Evolutionary conservation across 2,113 vertebrate genomes (phyloP).

Genomic region (Channa maculata): DNA sequence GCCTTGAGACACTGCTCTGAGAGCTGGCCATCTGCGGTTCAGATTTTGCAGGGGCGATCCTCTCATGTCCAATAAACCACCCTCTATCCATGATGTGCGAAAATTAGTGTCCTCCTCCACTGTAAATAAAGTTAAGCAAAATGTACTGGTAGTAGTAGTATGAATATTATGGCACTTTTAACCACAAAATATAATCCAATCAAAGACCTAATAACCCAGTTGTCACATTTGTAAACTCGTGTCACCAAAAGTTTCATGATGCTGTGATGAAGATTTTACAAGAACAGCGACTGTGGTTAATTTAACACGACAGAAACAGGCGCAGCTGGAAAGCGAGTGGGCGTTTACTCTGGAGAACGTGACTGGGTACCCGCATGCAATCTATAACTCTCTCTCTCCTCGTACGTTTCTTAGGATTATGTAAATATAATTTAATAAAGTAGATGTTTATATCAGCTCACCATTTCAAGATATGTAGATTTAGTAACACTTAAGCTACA

Average conservation of each 20-base stretch:
- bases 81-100: slow-evolving; percentile 59
- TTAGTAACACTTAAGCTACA: slow-evolving; percentile 20
- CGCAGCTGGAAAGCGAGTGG: slow-evolving; percentile 26
- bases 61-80: slow-evolving; percentile 73
- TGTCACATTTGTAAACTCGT: not conserved
- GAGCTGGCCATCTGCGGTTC: slow-evolving; percentile 31
- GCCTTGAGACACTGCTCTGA: slow-evolving; percentile 74
- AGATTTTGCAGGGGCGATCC: slow-evolving; percentile 46
- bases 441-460: slow-evolving; percentile 40
- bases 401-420: not conserved
- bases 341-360: slow-evolving; percentile 61
- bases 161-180: not conserved
- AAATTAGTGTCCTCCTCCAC: slow-evolving; percentile 36
- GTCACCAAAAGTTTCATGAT: not conserved
- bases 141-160: not conserved
- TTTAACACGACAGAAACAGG: not conserved
- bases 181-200: not conserved
- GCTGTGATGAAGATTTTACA: not conserved
- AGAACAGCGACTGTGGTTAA: not conserved
- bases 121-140: slow-evolving; percentile 35
- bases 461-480: slow-evolving; percentile 21
- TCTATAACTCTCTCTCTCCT: not conserved
- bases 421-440: not conserved
- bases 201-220: not conserved
- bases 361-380: slow-evolving; percentile 11